Evolutionary conservation across 2,888 invertebrate genomes (phyloP).

Genomic region (Phortica magna): DNA sequence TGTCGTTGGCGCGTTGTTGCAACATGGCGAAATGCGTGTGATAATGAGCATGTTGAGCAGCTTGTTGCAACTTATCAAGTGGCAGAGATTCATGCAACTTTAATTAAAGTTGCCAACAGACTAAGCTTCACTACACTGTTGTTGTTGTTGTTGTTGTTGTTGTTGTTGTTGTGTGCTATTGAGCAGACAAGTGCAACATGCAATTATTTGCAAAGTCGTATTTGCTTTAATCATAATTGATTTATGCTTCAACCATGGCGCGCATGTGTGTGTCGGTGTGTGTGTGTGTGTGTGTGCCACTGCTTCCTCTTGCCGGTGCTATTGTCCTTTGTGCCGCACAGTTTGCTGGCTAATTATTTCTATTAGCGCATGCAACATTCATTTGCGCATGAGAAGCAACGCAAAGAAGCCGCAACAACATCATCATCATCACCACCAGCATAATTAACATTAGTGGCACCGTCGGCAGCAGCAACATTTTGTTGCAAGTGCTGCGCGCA

Average conservation of each 20-base stretch:
- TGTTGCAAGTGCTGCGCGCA: constrained; percentile 11
- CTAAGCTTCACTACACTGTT: background rate
- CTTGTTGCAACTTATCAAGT: background rate
- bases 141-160: background rate
- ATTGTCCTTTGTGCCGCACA: background rate
- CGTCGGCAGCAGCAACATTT: background rate
- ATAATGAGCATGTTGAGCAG: constrained; percentile 62
- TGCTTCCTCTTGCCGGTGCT: background rate
- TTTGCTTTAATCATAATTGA: constrained; percentile 5
- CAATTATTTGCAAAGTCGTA: background rate
- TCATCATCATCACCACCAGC: background rate
- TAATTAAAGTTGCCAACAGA: background rate
- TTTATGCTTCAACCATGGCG: background rate
- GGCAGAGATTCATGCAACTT: background rate
- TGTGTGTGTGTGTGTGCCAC: background rate
- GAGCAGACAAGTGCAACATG: background rate
- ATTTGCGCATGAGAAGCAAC: background rate
- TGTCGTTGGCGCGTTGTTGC: constrained; percentile 3
- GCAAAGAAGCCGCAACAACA: background rate
- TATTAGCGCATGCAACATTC: background rate
- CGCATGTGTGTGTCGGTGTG: background rate
- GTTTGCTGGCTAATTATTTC: background rate
- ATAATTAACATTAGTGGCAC: background rate
- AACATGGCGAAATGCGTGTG: constrained; percentile 56
- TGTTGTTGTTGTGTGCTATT: background rate